These are phyloP conservation scores for Heterotis niloticus DNA, from an alignment of 2,113 vertebrate species.

Conservation along the genomic window DNA sequence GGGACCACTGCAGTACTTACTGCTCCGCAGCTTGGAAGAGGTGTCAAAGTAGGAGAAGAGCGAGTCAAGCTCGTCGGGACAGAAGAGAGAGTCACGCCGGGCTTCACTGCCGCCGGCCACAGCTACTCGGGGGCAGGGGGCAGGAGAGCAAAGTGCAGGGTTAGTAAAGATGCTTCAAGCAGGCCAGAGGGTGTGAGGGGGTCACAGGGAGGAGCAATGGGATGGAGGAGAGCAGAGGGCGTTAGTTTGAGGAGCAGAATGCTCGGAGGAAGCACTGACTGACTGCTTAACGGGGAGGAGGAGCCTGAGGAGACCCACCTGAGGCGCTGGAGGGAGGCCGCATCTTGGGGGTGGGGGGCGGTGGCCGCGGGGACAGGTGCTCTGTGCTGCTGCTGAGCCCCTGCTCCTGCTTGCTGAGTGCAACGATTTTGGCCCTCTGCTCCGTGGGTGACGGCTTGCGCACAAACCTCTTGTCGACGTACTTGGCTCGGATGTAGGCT, in stretches of 20 bases:
- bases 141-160: constrained; percentile 60
- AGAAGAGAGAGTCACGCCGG: constrained; percentile 91
- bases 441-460: constrained; percentile 65
- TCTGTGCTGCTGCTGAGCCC: constrained; percentile 54
- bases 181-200: constrained; percentile 56
- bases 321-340: constrained; percentile 44
- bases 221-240: not conserved
- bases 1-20: constrained; percentile 67
- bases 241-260: not conserved
- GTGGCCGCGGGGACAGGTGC: constrained; percentile 45
- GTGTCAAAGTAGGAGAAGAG: constrained; percentile 98
- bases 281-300: not conserved
- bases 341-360: constrained; percentile 47
- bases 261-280: not conserved
- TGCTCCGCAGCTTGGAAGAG: constrained; percentile 77
- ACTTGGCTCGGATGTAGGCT: constrained; percentile 91
- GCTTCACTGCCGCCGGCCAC: constrained; percentile 85
- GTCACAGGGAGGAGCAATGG: constrained; percentile 50
- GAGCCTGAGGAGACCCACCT: constrained; percentile 53
- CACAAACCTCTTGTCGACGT: constrained; percentile 86
- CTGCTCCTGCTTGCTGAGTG: constrained; percentile 55
- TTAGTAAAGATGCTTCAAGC: constrained; percentile 69
- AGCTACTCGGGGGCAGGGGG: constrained; percentile 53
- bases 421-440: constrained; percentile 57
- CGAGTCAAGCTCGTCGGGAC: constrained; percentile 94